These are phyloP conservation scores for Mareca strepera DNA, from an alignment of 2,797 vertebrate species.

Conservation along the genomic window DNA sequence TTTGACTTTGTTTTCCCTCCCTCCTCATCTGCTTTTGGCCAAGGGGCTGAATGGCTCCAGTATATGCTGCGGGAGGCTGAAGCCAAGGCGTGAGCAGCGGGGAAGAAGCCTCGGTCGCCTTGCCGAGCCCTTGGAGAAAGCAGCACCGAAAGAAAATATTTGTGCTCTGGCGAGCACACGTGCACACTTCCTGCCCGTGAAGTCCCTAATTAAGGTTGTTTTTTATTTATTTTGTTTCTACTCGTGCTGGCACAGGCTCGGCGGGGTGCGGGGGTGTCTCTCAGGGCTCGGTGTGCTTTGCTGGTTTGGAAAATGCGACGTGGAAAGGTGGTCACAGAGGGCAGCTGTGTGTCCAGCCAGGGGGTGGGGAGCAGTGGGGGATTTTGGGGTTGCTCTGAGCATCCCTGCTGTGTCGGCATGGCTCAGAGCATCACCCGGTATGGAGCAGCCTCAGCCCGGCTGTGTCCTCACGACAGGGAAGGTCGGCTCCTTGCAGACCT, in stretches of 20 bases:
- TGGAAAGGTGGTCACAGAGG: not conserved
- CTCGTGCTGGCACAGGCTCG: not conserved
- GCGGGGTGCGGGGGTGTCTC: not conserved
- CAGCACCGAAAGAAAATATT: slow-evolving; percentile 57
- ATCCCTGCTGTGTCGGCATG: not conserved
- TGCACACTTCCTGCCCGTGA: slow-evolving; percentile 47
- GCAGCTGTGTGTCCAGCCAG: not conserved
- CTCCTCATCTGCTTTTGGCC: slow-evolving; percentile 68
- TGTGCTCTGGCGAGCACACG: slow-evolving; percentile 37
- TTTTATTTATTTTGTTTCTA: not conserved
- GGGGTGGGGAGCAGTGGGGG: not conserved
- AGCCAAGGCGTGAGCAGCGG: slow-evolving; percentile 50
- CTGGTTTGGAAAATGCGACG: not conserved
- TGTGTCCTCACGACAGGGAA: not conserved
- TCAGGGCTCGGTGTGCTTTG: not conserved
- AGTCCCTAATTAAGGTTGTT: slow-evolving; percentile 28
- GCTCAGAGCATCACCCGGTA: not conserved
- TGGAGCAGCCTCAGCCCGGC: not conserved
- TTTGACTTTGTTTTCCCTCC: slow-evolving; percentile 72
- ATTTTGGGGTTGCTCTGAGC: not conserved
- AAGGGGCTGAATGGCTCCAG: slow-evolving; percentile 73
- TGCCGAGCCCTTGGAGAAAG: slow-evolving; percentile 44
- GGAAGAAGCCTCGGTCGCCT: slow-evolving; percentile 32
- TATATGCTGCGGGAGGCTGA: slow-evolving; percentile 55
- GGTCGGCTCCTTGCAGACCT: not conserved